Evolutionary conservation across 2,888 invertebrate species (phyloP), one percentile per base, ranked within the genome.

Genomic region (Eupithecia abbreviata): DNA sequence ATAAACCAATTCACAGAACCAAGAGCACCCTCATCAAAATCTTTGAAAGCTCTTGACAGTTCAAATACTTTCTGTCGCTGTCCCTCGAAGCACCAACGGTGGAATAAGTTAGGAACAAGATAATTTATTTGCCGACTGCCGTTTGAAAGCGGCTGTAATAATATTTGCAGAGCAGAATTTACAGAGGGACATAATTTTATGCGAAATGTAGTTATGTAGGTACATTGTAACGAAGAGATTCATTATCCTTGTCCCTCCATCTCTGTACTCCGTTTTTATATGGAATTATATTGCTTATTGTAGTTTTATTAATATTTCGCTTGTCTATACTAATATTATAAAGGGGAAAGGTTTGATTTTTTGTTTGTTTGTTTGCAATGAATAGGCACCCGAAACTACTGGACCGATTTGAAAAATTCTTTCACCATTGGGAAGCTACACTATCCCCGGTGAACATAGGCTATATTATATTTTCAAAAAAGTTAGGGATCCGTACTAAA

Each of bases 101-200:
- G 4, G 18, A 58, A 58, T 58, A 42, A 42, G 7, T 42, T 41
- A 2, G n/a, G 10, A 43, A n/a, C n/a, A 43, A n/a, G 42, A 68
- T n/a, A 68, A 68, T 68, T 45, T 68, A 68, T 43, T 62, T 62
- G 18, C 42, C 66, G 42, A 66, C 15, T 42, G 66, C 66, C 42
- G 41, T 66, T 66, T 41, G 42, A 42, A 66, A 42, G 66, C 66
- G 13, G 30, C 4, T 42, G 9, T 66, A 42, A 66, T 42, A 43
- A 67, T 45, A 67, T 68, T 68, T 68, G 18, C 10, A n/a, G 45
- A 68, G 43, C 42, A 13, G 7, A 42, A 42, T 66, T 42, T n/a
- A 1, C 66, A 42, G 66, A 62, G 30, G 62, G 62, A 30, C 10
- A 30, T 62, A 62, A 62, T 62, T 30, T 30, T 62, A 62, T 62